Evolutionary conservation across 2,888 invertebrate genomes (phyloP).

Genomic region (Agelastica alni): DNA sequence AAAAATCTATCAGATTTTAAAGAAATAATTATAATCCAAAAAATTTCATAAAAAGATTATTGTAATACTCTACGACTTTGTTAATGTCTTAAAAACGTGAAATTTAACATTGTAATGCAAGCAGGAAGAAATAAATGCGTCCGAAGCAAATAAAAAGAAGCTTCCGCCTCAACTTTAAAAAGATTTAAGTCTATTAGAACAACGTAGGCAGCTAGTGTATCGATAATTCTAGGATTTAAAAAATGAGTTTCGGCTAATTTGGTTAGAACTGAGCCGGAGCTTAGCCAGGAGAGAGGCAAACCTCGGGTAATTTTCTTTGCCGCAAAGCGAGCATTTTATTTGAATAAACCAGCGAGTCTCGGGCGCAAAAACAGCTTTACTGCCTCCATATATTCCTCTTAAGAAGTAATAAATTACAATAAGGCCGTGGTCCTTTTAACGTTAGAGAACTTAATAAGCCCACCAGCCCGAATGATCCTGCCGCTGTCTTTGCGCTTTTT

Average conservation of each 20-base stretch:
- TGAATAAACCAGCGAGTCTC: slow-evolving; percentile 36
- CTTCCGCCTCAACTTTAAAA: neutral
- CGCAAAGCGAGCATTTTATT: slow-evolving; percentile 32
- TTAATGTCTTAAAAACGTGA: too few relatives aligned
- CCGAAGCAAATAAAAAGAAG: neutral
- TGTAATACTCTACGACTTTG: too few relatives aligned
- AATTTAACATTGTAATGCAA: too few relatives aligned
- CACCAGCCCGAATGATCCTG: neutral
- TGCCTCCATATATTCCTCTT: slow-evolving; percentile 38
- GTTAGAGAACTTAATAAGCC: slow-evolving; percentile 33
- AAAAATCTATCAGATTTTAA: too few relatives aligned
- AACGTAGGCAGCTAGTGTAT: neutral
- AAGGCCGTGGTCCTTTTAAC: slow-evolving; percentile 34
- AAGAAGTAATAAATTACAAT: slow-evolving; percentile 38
- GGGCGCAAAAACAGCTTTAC: slow-evolving; percentile 32
- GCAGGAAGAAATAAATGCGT: too few relatives aligned
- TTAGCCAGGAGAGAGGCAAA: slow-evolving; percentile 1
- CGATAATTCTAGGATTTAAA: slow-evolving; percentile 2
- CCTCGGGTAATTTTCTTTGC: slow-evolving; percentile 25
- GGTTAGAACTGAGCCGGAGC: slow-evolving; percentile 5
- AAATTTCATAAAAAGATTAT: too few relatives aligned
- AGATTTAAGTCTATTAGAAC: neutral
- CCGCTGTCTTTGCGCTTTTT: neutral
- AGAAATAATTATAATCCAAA: too few relatives aligned
- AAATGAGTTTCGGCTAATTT: slow-evolving; percentile 11